Base-by-base conservation (phyloP, 2,888 invertebrate genomes). In the Orthosia gothica region DNA sequence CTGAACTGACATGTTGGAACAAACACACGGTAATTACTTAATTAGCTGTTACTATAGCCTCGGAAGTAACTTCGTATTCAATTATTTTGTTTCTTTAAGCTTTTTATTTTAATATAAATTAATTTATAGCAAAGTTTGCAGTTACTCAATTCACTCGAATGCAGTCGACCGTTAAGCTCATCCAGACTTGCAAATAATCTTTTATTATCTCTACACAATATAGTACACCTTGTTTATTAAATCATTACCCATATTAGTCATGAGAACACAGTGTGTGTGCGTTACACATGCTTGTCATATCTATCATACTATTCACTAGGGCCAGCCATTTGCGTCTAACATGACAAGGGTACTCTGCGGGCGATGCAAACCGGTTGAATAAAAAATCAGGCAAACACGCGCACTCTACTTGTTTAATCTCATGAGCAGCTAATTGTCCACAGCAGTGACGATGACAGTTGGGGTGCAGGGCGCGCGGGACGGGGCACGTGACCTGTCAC, bases 401-500 rank as follows among this genome's bases (percentile, higher is more conserved):
- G 87, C 89, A 89, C 89, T 90, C 89, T 91, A 90, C 93, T 95
- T 94, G 93, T 95, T 94, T 95, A 96, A 95, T 95, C 95, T 95
- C 95, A 95, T 95, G 95, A 95, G 94, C 94, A 93, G 94, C 95
- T 96, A 96, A 96, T 96, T 96, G 96, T 95, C 93, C 94, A 88
- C 89, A 89, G 95, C 93, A 95, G 94, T 95, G 96, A 95, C 88
- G 93, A 95, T 95, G 96, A 95, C 95, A 95, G 95, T 91, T 88
- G 85, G 86, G 90, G 80, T 45, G 76, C 70, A 78, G 74, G 76
- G 74, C 72, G 80, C 87, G 87, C 89, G 88, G 83, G 85, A 79
- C 83, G 86, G 89, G 91, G 85, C 97, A 97, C 97, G 96, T 96
- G 97, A 95, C 97, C 97, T 95, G 97, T 97, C 97, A 96, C 92